Evolutionary conservation across 2,797 vertebrate species (phyloP).

Genomic region (Lacerta bilineata): DNA sequence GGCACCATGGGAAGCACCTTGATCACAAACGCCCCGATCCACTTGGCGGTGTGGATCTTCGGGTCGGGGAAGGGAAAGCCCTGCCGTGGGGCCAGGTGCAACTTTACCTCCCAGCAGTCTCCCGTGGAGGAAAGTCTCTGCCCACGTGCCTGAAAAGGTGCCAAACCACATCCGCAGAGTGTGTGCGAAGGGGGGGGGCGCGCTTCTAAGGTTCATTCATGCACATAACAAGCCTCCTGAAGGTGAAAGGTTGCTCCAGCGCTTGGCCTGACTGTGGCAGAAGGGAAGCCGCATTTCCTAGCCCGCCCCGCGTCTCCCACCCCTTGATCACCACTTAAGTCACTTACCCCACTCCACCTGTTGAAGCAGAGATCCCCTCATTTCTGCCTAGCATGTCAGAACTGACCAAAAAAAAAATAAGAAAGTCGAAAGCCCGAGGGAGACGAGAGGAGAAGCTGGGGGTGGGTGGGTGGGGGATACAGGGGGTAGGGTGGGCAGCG

Average conservation of each 20-base stretch:
- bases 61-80: conserved; percentile 16
- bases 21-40: not conserved
- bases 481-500: conserved; percentile 57
- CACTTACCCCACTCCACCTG: conserved; percentile 88
- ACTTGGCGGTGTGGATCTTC: not conserved
- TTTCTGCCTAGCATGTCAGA: conserved; percentile 74
- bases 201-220: not conserved
- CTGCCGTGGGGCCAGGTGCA: not conserved
- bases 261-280: conserved; percentile 1
- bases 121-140: conserved; percentile 31
- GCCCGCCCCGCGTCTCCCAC: not conserved
- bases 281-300: not conserved
- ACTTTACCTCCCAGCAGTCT: conserved; percentile 34
- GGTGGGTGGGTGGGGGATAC: conserved; percentile 42
- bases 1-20: not conserved
- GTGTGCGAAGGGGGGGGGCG: not conserved
- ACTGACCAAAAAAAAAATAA: conserved; percentile 41
- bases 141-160: not conserved
- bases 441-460: conserved; percentile 1
- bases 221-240: conserved; percentile 38
- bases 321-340: conserved; percentile 39
- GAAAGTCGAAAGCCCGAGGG: not conserved
- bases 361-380: conserved; percentile 85
- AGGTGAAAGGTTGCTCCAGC: conserved; percentile 15
- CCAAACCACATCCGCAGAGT: not conserved